These are phyloP conservation scores for Spodoptera picta DNA, from an alignment of 2,888 invertebrate genomes.

Conservation along the genomic window DNA sequence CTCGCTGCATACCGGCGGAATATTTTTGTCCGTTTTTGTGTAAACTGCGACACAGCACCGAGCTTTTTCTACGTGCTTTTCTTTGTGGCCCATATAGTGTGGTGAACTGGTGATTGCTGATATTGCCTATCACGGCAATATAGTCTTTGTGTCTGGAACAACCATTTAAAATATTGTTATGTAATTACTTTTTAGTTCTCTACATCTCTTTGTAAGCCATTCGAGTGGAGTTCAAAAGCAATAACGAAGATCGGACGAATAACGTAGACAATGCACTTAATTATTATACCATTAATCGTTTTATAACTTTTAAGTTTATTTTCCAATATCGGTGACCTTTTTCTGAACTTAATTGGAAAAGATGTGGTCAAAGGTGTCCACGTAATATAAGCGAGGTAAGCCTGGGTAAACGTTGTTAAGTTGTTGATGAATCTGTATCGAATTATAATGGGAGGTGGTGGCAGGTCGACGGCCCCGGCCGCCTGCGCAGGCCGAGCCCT, in stretches of 20 bases:
- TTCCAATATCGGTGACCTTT: neutral
- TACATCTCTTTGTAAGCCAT: too few relatives aligned
- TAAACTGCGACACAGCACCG: constrained; percentile 63
- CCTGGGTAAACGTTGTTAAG: constrained; percentile 52
- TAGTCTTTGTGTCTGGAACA: constrained; percentile 15
- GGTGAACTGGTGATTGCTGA: constrained; percentile 62
- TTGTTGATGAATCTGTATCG: constrained; percentile 74
- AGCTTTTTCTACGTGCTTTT: constrained; percentile 65
- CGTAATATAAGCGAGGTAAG: constrained; percentile 30
- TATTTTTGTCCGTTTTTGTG: constrained; percentile 63
- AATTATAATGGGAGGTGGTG: constrained; percentile 57
- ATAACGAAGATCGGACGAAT: too few relatives aligned
- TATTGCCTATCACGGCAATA: constrained; percentile 25
- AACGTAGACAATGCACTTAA: too few relatives aligned
- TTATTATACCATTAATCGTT: neutral
- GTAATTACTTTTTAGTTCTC: neutral
- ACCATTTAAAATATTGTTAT: constrained; percentile 6
- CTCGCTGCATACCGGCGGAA: constrained; percentile 39
- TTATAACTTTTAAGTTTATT: neutral
- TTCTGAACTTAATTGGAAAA: constrained; percentile 5
- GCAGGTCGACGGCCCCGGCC: constrained; percentile 52
- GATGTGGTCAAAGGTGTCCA: constrained; percentile 31
- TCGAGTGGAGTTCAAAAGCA: too few relatives aligned
- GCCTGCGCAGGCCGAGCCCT: constrained; percentile 40
- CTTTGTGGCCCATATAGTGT: constrained; percentile 65